These are phyloP conservation scores for Dermochelys coriacea DNA, from an alignment of 2,797 vertebrate genomes.

Conservation along the genomic window DNA sequence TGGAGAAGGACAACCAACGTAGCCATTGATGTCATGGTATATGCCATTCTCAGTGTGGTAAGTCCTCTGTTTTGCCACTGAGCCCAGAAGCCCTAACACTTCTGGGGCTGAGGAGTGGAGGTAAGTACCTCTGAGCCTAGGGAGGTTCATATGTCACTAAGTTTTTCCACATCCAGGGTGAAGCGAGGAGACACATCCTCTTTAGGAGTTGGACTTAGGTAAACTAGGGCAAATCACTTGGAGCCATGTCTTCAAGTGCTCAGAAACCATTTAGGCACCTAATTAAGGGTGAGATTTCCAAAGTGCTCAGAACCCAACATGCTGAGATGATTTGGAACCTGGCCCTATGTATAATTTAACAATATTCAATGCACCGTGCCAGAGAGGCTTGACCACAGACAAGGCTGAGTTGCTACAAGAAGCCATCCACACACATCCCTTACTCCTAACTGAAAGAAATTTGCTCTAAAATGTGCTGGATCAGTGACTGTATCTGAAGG, in stretches of 20 bases:
- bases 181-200: background rate
- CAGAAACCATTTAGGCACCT: background rate
- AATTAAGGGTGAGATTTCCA: background rate
- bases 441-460: background rate
- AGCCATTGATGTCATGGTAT: conserved; percentile 94
- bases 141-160: background rate
- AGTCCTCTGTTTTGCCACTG: conserved; percentile 37
- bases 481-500: background rate
- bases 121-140: background rate
- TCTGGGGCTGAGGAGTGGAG: background rate
- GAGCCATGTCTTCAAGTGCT: background rate
- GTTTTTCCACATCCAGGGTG: background rate
- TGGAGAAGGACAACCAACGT: conserved; percentile 92
- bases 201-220: background rate
- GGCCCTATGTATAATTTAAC: too few relatives aligned
- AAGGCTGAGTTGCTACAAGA: background rate
- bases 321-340: background rate
- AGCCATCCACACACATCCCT: background rate
- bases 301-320: too few relatives aligned
- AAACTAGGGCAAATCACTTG: background rate
- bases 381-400: background rate
- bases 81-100: fast-evolving
- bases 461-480: background rate
- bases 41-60: conserved; percentile 96
- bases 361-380: background rate